Base-by-base conservation (phyloP, 2,888 invertebrate genomes). In the Oscheius sp. region DNA sequence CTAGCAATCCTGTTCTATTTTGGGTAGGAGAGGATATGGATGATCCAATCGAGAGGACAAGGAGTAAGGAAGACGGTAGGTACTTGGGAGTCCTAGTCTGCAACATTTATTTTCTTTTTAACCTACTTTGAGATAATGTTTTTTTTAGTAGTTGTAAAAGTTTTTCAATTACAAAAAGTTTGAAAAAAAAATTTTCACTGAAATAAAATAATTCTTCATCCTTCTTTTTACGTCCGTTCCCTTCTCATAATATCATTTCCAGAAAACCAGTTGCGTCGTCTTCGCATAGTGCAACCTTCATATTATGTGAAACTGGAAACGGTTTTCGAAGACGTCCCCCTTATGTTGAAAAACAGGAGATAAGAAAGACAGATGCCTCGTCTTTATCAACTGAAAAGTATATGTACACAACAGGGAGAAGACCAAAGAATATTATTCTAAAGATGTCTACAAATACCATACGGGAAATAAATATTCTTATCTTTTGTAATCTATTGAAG, bases 11-110 rank as follows among this genome's bases (percentile, higher is more conserved):
- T 28, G 59, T 59, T 12, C 59, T 59, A n/a, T 59, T 59, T 44
- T 44, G 41, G 59, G 59, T 59, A 4, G 59, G 59, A 59, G 59
- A 59, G 14, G 59, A 59, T 24, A n/a, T 24, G 8, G 26, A 28
- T n/a, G 59, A 59, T 26, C 59, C 59, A 2, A 59, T 59, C 20
- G 59, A 59, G 28, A 59, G 59, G 59, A 59, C 59, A 17, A 41
- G 59, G 44, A 22, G 30, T 6, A 59, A n/a, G 44, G 44, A 59
- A 4, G 28, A 59, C 26, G 59, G 59, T 59, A 17, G 28, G 59
- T 2, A n/a, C n/a, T 14, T 12, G 12, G 41, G 12, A 50, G 14
- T 9, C 6, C 3, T 5, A 45, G 20, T 22, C n/a, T 20, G 17
- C 45, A 24, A n/a, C n/a, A 50, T 4, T 20, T 50, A 9, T 26